Base-by-base conservation (phyloP, 2,797 vertebrate species). In the Thunnus albacares region DNA sequence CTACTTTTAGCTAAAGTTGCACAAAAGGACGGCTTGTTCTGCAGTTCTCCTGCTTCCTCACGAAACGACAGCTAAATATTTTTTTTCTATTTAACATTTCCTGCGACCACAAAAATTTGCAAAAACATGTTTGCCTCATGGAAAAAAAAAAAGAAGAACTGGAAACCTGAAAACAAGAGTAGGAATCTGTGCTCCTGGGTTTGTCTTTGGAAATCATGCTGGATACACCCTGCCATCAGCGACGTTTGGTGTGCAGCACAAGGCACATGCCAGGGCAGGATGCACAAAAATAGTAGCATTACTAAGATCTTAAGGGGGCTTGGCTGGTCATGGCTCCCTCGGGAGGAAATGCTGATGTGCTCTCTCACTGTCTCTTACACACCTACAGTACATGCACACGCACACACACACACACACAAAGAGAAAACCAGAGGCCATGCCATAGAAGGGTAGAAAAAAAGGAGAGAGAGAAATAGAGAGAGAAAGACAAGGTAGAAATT, bases 241-340 rank as follows among this genome's bases (percentile, higher is more conserved):
- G 2, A 22, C 79, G 85, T 88, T 90, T 82, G 79, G 35, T 87
- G 79, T 87, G 78, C 73, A 55, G 79, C 74, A 52, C 38, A 11
- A 82, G 79, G 79, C 79, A 61, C 71, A 43, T 77, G 83, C 55
- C 56, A 30, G 83, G 77, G 59, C 85, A 85, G 78, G 65, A 81
- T 71, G 77, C 76, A 73, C 80, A 70, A 75, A 89, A 91, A 90
- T 83, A 87, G 89, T 14, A 75, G 83, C 71, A 84, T 83, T 84
- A 85, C 83, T 69, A 35, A 80, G 71, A 87, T 83, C 80, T 86
- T 77, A 62, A 55, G 55, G 71, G 49, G 68, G 64, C 73, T 82
- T 66, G 79, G 81, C 68, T 87, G 85, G 86, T 86, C 75, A 73
- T 26, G 52, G 76, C 71, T 88, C 84, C 82, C 80, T 53, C 52